A percentile compares a stretch with the other conserved stretches of the same genome.
Conservation (phyloP, 2,113 vertebrate species). For the Amblyornis subalaris region DNA sequence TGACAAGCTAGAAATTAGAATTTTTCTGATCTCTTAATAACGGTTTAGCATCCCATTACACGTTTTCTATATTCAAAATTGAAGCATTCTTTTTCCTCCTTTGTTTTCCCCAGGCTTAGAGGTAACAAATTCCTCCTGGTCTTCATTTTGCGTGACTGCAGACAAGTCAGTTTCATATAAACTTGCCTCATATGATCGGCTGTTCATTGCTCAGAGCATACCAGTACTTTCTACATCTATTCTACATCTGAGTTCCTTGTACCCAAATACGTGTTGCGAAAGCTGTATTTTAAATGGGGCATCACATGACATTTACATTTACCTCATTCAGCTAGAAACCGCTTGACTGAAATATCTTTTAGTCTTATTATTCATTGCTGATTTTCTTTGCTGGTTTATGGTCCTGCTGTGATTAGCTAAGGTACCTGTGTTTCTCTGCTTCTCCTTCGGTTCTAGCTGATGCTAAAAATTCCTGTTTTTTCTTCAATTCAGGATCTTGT, state of each 20-base stretch:
- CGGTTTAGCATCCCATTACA: not conserved
- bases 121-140: not conserved
- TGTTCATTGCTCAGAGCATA: not conserved
- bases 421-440: not conserved
- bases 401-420: not conserved
- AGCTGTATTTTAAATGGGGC: not conserved
- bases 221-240: not conserved
- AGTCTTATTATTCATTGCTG: not conserved
- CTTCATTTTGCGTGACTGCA: not conserved
- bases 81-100: not conserved
- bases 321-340: not conserved
- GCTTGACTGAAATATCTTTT: not conserved
- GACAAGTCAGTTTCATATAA: not conserved
- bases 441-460: not conserved
- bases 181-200: too few relatives aligned
- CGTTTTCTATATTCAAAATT: not conserved
- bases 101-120: accelerated
- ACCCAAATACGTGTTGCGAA: not conserved
- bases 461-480: not conserved
- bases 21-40: not conserved
- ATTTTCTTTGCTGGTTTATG: not conserved
- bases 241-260: not conserved
- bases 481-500: not conserved
- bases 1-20: not conserved
- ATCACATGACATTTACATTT: not conserved